Evolutionary conservation across 2,888 invertebrate genomes (phyloP), one percentile per base, ranked within the genome.

Genomic region (Synanthedon andrenaeformis): DNA sequence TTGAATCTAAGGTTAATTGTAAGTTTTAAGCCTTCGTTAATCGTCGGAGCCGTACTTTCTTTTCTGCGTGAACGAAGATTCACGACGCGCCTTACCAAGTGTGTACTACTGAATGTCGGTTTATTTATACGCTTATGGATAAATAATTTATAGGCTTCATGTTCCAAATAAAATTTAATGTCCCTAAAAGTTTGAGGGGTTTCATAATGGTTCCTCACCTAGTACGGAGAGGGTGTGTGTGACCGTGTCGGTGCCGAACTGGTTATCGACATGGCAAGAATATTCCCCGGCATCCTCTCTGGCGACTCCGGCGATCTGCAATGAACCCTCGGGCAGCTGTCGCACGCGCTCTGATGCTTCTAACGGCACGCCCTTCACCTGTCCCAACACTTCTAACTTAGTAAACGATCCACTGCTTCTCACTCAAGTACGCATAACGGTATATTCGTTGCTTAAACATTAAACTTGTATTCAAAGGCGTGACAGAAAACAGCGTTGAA

Each of bases 231-330:
- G 89, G 55, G 94, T 93, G 78, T 97, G 96, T 0, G 95, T 95
- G 52, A 97, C 96, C 13, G 95, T 94, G 70, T 97, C 97, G 63
- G 95, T 94, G 52, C 97, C 97, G 76, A 96, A 96, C 23, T 93
- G 92, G 80, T 98, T 98, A 74, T 96, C 95, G 14, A 96, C 97
- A 65, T 93, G 93, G 80, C 98, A 98, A 0, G 96, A 94, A 76
- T 98, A 98, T 80, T 97, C 97, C 54, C 96, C 97, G 54, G 96
- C 96, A 82, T 98, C 97, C 58, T 93, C 92, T 41, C 96, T 91
- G 51, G 94, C 93, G 0, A 97, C 95, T 61, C 95, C 94, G 56
- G 94, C 94, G 57, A 98, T 95, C 66, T 95, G 91, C n/a, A 98
- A 86, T 0, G 96, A 95, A 23, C 97, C 97, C 79, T 97, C 97